Conservation (phyloP, 2,888 invertebrate species). For the Spilarctia lutea region DNA sequence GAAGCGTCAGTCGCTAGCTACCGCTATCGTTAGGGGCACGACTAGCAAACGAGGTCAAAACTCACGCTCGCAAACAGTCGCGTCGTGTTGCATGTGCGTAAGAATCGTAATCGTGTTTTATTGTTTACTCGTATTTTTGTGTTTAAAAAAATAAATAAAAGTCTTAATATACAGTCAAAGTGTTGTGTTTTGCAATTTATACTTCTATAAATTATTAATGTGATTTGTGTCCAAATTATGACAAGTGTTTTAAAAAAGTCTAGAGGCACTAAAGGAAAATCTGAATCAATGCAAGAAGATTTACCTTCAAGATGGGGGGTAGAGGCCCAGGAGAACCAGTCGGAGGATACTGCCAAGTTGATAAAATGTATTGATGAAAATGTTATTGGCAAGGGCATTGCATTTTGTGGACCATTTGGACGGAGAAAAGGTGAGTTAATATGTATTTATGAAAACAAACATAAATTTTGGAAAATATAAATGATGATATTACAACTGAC, state of each 20-base stretch:
- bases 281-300: conserved; percentile 85
- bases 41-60: conserved; percentile 28
- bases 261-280: conserved; percentile 82
- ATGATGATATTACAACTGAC: no score
- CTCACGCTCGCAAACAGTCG: conserved; percentile 36
- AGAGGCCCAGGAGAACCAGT: conserved; percentile 79
- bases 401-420: conserved; percentile 94
- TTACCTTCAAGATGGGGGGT: conserved; percentile 77
- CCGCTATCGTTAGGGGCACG: conserved; percentile 30
- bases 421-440: conserved; percentile 90
- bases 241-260: conserved; percentile 85
- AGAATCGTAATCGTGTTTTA: conserved; percentile 22
- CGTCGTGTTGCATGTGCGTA: conserved; percentile 44
- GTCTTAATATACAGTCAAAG: conserved; percentile 26
- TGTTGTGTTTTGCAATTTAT: conserved; percentile 40
- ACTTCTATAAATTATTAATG: conserved; percentile 45
- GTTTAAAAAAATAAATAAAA: conserved; percentile 27
- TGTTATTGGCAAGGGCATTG: conserved; percentile 92
- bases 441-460: neutral
- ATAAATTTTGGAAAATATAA: neutral
- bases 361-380: conserved; percentile 93
- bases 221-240: conserved; percentile 80
- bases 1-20: conserved; percentile 30
- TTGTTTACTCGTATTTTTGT: conserved; percentile 30
- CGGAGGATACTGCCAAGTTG: conserved; percentile 90